These are phyloP conservation scores for Drosophila triauraria DNA, from an alignment of 1,140 invertebrate genomes.

Conservation along the genomic window DNA sequence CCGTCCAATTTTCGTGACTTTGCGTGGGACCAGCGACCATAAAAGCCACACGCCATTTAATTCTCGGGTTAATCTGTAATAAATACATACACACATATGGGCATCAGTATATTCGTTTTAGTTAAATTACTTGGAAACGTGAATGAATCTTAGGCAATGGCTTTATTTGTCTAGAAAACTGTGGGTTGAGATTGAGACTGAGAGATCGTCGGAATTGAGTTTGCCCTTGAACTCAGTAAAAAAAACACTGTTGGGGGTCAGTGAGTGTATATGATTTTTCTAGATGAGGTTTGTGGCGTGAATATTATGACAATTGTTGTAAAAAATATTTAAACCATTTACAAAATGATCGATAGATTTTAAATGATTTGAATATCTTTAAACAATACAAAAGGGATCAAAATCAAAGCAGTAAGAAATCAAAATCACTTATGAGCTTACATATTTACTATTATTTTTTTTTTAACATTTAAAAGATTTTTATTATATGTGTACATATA, in stretches of 20 bases:
- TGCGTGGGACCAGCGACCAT: conserved; percentile 73
- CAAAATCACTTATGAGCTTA: too few species aligned
- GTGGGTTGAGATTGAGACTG: conserved; percentile 23
- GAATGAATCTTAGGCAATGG: conserved; percentile 61
- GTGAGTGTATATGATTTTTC: not conserved
- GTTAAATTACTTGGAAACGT: conserved; percentile 64
- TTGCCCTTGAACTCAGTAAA: conserved; percentile 35
- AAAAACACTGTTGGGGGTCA: not conserved
- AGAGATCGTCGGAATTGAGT: conserved; percentile 4
- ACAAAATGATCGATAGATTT: too few species aligned
- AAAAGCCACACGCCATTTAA: conserved; percentile 77
- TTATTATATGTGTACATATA: too few species aligned
- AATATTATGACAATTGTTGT: not conserved
- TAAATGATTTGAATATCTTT: too few species aligned
- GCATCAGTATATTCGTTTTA: conserved; percentile 59
- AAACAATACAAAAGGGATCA: too few species aligned
- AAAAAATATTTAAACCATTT: too few species aligned
- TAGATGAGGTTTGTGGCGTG: not conserved
- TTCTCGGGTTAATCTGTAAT: conserved; percentile 78
- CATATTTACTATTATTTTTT: too few species aligned
- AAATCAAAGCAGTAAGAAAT: too few species aligned
- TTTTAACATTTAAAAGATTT: too few species aligned
- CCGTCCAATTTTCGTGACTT: conserved; percentile 76
- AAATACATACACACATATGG: conserved; percentile 42
- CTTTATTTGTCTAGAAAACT: conserved; percentile 36